A percentile compares a stretch with the other conserved stretches of the same genome.
Evolutionary conservation across 2,113 vertebrate species (phyloP).

Genomic region (Monopterus albus): DNA sequence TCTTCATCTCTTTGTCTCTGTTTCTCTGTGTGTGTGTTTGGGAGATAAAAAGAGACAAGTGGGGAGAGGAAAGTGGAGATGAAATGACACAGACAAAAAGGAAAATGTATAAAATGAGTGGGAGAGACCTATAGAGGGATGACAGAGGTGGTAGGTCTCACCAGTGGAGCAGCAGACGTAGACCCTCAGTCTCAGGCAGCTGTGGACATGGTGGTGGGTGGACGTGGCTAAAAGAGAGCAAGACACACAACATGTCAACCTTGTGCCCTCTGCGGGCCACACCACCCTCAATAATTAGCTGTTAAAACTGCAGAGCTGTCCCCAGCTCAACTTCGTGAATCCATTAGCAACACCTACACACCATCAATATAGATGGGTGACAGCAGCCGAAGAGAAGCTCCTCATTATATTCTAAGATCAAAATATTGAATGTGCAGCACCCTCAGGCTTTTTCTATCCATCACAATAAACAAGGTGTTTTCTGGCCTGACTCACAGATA

Average conservation of each 20-base stretch:
- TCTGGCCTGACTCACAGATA: conserved; percentile 84
- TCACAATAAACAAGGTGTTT: background rate
- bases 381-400: background rate
- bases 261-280: conserved; percentile 69
- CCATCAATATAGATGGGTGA: conserved; percentile 20
- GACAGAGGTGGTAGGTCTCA: conserved; percentile 76
- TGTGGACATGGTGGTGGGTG: conserved; percentile 91
- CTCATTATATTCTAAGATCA: conserved; percentile 30
- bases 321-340: conserved; percentile 40
- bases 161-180: conserved; percentile 95
- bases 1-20: conserved; percentile 7
- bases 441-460: conserved; percentile 13
- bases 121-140: background rate
- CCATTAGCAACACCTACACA: conserved; percentile 43
- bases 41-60: conserved; percentile 14
- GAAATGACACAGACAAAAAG: conserved; percentile 9
- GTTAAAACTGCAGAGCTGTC: conserved; percentile 11
- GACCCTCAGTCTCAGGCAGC: conserved; percentile 95
- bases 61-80: conserved; percentile 10
- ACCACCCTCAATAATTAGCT: background rate
- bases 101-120: background rate
- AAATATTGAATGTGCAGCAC: background rate
- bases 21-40: conserved; percentile 26
- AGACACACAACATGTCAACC: conserved; percentile 52
- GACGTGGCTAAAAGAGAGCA: conserved; percentile 86